Base-by-base conservation (phyloP, 2,113 vertebrate genomes). In the Phalacrocorax pelagicus region DNA sequence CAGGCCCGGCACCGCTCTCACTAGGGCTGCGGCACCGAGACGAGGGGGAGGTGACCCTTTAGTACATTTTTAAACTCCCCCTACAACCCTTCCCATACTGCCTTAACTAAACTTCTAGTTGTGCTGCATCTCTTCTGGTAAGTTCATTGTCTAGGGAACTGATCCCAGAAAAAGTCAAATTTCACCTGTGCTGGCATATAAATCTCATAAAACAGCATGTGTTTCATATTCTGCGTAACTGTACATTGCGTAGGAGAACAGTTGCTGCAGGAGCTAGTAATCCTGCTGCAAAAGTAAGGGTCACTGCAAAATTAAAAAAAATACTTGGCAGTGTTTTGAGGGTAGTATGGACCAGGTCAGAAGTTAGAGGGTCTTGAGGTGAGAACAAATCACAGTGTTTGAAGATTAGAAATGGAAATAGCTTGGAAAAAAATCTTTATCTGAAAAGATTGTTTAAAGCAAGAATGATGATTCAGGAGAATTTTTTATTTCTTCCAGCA, bases 21-120 rank as follows among this genome's bases (percentile, higher is more conserved):
- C 34, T 8, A 62, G 29, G 2, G 0, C 30, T 40, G 24, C 1
- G 4, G 27, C 51, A 61, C 9, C 0, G 0, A 74, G 65, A 8
- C 1, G 1, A 12, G 42, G 23, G 10, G 14, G 4, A 88, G 32
- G 34, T 46, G 34, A 55, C 16, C 17, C 52, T 58, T 71, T 10
- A 44, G 21, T 42, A 62, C 1, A 0, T n/a, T 66, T 59, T 71
- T 62, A 21, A 72, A 44, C 15, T 62, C 26, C 11, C 38, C 23
- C 62, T 47, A 4, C 18, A 20, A 7, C 21, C n/a, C 27, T 62
- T 52, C 29, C 30, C 9, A 16, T 9, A 14, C 14, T 24, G 20
- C 38, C 26, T 69, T 62, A 62, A 66, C 58, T 51, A 90, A 84
- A 6, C 19, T 71, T 55, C 71, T 71, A 23, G 9, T 46, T 88